Evolutionary conservation across 2,113 vertebrate species (phyloP), one percentile per base, ranked within the genome.

Genomic region (Lophura nycthemera): DNA sequence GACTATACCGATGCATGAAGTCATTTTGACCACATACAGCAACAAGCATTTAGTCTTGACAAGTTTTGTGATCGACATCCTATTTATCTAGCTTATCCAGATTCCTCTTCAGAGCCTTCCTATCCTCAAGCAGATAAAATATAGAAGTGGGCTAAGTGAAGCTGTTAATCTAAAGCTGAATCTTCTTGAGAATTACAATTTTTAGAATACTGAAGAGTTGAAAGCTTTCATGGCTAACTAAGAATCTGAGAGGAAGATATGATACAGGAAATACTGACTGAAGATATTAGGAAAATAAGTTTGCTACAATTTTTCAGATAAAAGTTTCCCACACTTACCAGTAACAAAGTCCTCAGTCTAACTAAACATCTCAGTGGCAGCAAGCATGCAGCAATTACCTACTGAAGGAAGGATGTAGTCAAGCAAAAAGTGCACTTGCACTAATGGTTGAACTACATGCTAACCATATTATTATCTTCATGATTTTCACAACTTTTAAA

Each of bases 401-500:
- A 0, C 13, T 8, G 7, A 54, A n/a, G 29, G n/a, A 42, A 77
- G 47, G 21, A 1, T 67, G 13, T 8, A 19, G 22, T 5, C 1
- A 3, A 34, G 16, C 56, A 83, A 52, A 22, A 27, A 77, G 50
- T 16, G 47, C 22, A 14, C n/a, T 66, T 36, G 36, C 1, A 1
- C 34, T 61, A 30, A 69, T 20, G 19, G 81, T 54, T 4, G 7
- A 92, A 30, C 8, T 40, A 1, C 12, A 10, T 34, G 32, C 52
- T 74, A 34, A 38, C 47, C 6, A 9, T 40, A 22, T 50, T 71
- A 38, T 64, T 42, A 47, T 75, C 36, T 13, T 52, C 14, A 6
- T 20, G 29, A 12, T 24, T 50, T 27, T 50, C 2, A 5, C 50
- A 77, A 60, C 38, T 78, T 57, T 52, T 69, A 81, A 43, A 71